Evolutionary conservation across 2,113 vertebrate species (phyloP), one percentile per base, ranked within the genome.

Genomic region (Plestiodon gilberti): DNA sequence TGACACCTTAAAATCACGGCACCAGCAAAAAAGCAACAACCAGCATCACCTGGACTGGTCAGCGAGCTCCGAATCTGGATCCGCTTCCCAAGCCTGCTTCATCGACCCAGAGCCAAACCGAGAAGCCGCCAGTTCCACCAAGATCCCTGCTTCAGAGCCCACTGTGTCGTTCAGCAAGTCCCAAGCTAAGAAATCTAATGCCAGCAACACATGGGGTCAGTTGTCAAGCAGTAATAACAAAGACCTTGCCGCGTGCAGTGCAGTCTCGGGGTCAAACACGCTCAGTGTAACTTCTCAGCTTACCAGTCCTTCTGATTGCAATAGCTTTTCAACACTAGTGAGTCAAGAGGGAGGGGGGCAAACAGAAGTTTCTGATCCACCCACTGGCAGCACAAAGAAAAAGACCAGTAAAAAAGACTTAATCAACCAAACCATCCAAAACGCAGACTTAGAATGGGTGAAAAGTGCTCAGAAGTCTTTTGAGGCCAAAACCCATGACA

Each of bases 1-100:
- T 96, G 98, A 99, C 95, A 97, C 97, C 96, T 96, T 98, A 97
- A 98, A 97, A 96, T 97, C 98, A 97, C 99, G 99, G 96, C 98
- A 99, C 96, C 98, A 98, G 97, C 98, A 97, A 92, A 99, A 98
- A 97, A 97, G 94, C 95, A 95, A 93, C 94, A 97, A 92, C 95
- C 97, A 97, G 95, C 97, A 97, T 94, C 98, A 98, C 91, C 93
- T 97, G 81, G 98, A 98, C 93, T 99, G 99, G 98, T 97, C 97
- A 91, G 89, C 93, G 3, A 97, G 94, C 90, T 96, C 97, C 1
- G 95, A 97, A n/a, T 94, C 95, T 80, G 96, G 97, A 80, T 93
- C 97, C 1, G 10, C 94, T 87, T 96, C 97, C 89, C 97, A 97
- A 65, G 97, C 96, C 89, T 97, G 97, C 90, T 96, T 97, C 87